Evolutionary conservation across 1,140 invertebrate species (phyloP), one percentile per base, ranked within the genome.

Genomic region (Sminthurinus signatus): DNA sequence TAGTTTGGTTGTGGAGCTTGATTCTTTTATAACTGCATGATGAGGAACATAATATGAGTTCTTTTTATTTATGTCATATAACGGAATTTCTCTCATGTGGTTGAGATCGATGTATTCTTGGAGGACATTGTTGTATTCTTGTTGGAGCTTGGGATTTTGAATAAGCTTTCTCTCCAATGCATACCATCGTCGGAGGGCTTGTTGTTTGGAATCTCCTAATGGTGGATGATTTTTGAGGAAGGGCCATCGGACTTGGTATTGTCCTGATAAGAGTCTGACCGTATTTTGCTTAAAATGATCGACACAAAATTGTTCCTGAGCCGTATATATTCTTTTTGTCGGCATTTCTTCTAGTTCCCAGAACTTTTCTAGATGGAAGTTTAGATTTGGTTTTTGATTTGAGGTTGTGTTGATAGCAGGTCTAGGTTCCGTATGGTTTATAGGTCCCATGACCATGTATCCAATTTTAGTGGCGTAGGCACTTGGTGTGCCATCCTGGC

Each of bases 51-150:
- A 72, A 8, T 66, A 72, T 14, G 69, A 59, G 62, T 64, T 60
- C 62, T 65, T 19, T 28, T 56, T 42, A 21, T 62, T 65, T 50
- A 63, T 56, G 17, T 65, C 50, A 0, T 60, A 56, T 10, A 52
- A 21, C 29, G 62, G 57, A 12, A 64, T 57, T 56, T 52, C 23
- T 56, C 51, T 39, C 75, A 75, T 76, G 56, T 75, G 72, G 10
- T 70, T 65, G 8, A 75, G 52, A 2, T 62, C 10, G 28, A 70
- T 15, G 46, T 74, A 75, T 54, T 76, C 72, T 23, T 67, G 28
- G 67, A 77, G 69, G 43, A 76, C 73, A 31, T 60, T 44, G 12
- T n/a, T 17, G 63, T 77, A 75, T 51, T 68, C 17, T 39, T 50
- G 15, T 56, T 69, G 51, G 10, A 71, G 23, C 3, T 65, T 28